Conservation (phyloP, 92 coral and sea anemone genomes). For the Actinostola sp. region DNA sequence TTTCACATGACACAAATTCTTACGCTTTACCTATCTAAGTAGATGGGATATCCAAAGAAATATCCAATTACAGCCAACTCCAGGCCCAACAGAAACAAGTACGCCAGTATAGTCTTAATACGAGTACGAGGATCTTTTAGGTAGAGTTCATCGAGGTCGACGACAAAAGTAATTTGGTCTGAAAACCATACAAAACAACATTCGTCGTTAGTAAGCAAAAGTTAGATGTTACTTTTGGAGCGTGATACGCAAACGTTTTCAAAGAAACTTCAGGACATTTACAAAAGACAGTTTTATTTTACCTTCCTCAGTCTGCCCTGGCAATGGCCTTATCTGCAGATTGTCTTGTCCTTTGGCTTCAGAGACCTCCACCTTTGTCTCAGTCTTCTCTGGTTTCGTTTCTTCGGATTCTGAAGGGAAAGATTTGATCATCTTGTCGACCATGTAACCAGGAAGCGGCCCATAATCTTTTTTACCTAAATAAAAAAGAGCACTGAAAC, state of each 20-base stretch:
- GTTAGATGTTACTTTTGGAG: too few relatives aligned
- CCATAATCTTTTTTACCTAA: not conserved
- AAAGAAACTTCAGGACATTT: too few relatives aligned
- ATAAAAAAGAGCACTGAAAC: too few relatives aligned
- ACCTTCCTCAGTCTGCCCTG: constrained; percentile 18
- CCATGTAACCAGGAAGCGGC: not conserved
- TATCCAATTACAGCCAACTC: constrained; percentile 24
- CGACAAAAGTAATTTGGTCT: not conserved
- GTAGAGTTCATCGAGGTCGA: constrained; percentile 8
- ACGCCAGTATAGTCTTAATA: constrained; percentile 3
- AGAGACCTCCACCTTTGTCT: not conserved
- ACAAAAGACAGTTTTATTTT: too few relatives aligned
- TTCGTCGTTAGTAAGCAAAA: too few relatives aligned
- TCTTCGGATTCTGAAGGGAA: not conserved
- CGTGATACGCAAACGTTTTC: too few relatives aligned
- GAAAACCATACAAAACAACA: not conserved
- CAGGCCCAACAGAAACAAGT: not conserved
- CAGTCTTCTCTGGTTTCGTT: not conserved
- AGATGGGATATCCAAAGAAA: constrained; percentile 17
- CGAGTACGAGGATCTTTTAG: constrained; percentile 8
- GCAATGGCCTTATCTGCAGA: not conserved
- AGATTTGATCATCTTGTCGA: not conserved
- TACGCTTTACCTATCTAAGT: constrained; percentile 5
- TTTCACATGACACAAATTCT: not conserved
- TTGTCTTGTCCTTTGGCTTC: not conserved